A percentile compares a stretch with the other conserved stretches of the same genome.
Conservation (phyloP, 2,888 invertebrate genomes). For the Amphipoea oculea region DNA sequence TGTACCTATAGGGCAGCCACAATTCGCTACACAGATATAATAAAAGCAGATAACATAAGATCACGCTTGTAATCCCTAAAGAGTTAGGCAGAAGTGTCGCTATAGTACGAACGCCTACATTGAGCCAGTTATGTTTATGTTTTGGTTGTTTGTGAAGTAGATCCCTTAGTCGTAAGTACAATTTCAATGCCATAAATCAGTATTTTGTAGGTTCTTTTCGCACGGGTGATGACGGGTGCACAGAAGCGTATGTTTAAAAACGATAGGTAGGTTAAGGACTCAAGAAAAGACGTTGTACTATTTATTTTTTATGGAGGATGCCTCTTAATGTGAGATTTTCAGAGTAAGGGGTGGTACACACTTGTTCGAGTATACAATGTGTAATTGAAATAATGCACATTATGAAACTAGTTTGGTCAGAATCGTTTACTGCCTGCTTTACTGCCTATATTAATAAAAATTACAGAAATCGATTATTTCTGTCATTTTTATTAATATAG, state of each 20-base stretch:
- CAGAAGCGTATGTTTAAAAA: background rate
- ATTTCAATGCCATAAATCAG: slow-evolving; percentile 18
- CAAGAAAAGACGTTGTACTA: background rate
- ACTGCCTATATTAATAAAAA: too few species aligned
- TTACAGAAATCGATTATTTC: too few species aligned
- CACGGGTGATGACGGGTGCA: background rate
- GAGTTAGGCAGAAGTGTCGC: too few species aligned
- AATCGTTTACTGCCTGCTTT: too few species aligned
- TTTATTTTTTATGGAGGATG: background rate
- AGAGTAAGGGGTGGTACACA: background rate
- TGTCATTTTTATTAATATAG: too few species aligned
- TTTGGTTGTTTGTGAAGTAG: background rate
- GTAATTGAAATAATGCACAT: too few species aligned
- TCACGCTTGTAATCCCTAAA: too few species aligned
- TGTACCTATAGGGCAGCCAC: too few species aligned
- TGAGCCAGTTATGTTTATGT: background rate
- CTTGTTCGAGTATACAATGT: background rate
- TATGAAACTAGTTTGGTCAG: too few species aligned
- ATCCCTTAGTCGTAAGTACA: slow-evolving; percentile 32
- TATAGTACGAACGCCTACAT: background rate
- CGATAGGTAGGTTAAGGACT: background rate
- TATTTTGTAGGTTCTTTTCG: slow-evolving; percentile 12
- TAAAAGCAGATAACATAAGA: too few species aligned
- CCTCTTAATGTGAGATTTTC: background rate
- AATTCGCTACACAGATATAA: too few species aligned